phyloP scores from a whole-genome alignment of 1,140 invertebrate species.

The Calephelis nemesis region DNA sequence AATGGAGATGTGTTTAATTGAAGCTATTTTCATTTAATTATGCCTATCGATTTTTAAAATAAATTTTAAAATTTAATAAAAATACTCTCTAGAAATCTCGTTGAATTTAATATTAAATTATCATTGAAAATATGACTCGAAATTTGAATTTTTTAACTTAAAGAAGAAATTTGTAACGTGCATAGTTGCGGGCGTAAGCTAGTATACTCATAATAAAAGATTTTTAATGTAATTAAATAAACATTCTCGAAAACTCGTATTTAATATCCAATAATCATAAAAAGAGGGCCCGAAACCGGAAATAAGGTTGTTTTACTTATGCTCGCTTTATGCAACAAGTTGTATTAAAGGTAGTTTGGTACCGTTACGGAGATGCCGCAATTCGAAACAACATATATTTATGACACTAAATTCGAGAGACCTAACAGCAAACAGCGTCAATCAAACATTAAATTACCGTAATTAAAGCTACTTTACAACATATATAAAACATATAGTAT shows the following conservation, averaged over 20 bases:
- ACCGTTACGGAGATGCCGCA: conserved; percentile 61
- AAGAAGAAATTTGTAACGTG: background rate
- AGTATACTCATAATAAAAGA: background rate
- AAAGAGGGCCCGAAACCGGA: conserved; percentile 54
- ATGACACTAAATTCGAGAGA: conserved; percentile 25
- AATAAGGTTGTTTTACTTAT: conserved; percentile 64
- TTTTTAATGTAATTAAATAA: conserved; percentile 1
- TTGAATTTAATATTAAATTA: too few species aligned
- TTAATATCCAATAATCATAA: conserved; percentile 58
- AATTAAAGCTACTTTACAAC: conserved; percentile 1
- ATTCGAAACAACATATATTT: conserved; percentile 36
- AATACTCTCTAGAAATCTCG: too few species aligned
- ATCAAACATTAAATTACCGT: conserved; percentile 15
- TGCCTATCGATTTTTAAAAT: too few species aligned
- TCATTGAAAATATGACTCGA: too few species aligned
- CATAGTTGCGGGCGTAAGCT: too few species aligned
- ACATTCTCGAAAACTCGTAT: conserved; percentile 31
- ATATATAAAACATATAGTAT: too few species aligned
- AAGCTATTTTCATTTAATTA: too few species aligned
- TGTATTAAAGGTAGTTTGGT: conserved; percentile 60
- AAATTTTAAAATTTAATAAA: too few species aligned
- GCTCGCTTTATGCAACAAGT: conserved; percentile 55
- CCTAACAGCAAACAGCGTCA: conserved; percentile 18
- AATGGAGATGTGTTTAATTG: too few species aligned
- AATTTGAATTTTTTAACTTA: background rate